These are phyloP conservation scores for Caerostris extrusa DNA, from an alignment of 1,140 invertebrate species.

Conservation along the genomic window DNA sequence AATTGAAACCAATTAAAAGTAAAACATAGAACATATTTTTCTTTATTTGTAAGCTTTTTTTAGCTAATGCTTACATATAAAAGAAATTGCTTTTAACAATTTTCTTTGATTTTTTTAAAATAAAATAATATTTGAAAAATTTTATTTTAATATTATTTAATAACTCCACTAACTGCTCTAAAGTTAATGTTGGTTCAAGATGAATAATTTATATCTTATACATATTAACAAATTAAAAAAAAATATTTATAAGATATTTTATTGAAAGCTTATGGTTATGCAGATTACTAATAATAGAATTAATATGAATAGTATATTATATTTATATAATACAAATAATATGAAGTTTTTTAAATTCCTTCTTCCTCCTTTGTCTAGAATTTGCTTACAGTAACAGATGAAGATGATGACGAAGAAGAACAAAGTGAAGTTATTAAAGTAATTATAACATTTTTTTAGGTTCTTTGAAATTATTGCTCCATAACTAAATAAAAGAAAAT, in stretches of 20 bases:
- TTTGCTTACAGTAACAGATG: conserved; percentile 41
- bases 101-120: no score
- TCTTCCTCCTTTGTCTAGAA: background rate
- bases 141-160: no score
- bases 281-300: background rate
- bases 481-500: background rate
- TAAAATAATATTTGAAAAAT: no score
- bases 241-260: background rate
- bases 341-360: background rate
- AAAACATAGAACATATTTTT: no score
- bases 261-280: background rate
- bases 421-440: background rate
- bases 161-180: no score
- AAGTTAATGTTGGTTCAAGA: no score
- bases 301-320: background rate
- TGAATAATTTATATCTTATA: background rate
- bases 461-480: background rate
- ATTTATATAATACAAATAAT: background rate
- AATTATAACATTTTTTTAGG: background rate
- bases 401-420: background rate
- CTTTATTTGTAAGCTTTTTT: no score
- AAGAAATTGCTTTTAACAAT: no score
- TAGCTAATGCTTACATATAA: no score
- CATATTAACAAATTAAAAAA: background rate
- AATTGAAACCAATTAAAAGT: no score